Conservation (phyloP, 2,888 invertebrate genomes). For the Epirrhoe tristata region DNA sequence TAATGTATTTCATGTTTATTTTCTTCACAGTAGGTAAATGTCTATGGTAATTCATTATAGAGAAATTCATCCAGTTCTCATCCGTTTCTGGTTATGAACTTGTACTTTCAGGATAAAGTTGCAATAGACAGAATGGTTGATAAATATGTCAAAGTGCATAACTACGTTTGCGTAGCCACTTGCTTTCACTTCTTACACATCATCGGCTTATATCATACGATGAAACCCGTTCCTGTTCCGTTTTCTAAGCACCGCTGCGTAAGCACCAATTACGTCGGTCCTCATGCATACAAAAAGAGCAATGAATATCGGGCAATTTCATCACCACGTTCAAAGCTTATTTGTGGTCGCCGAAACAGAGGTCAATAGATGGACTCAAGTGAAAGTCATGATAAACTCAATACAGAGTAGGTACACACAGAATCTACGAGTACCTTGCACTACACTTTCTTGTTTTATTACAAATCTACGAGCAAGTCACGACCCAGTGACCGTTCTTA, state of each 20-base stretch:
- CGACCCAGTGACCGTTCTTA: background rate
- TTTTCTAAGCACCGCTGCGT: constrained; percentile 42
- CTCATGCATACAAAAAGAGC: constrained; percentile 34
- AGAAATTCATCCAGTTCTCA: background rate
- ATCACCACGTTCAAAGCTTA: constrained; percentile 32
- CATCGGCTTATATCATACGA: constrained; percentile 46
- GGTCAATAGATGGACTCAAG: constrained; percentile 62
- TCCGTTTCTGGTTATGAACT: background rate
- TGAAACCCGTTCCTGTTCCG: constrained; percentile 43
- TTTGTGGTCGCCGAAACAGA: constrained; percentile 44
- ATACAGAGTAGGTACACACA: constrained; percentile 5
- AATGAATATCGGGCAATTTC: constrained; percentile 35
- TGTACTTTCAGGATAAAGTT: background rate
- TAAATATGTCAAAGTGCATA: constrained; percentile 44
- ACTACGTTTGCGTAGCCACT: constrained; percentile 38
- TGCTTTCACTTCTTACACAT: constrained; percentile 50
- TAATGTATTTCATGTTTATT: no score
- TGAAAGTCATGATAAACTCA: constrained; percentile 55
- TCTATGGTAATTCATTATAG: no score
- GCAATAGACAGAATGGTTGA: background rate
- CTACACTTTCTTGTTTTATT: constrained; percentile 1
- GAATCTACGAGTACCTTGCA: background rate
- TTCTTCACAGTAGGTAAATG: no score
- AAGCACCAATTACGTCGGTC: constrained; percentile 34
- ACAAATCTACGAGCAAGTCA: background rate